These are phyloP conservation scores for Clinocottus analis DNA, from an alignment of 2,113 vertebrate genomes.

Conservation along the genomic window DNA sequence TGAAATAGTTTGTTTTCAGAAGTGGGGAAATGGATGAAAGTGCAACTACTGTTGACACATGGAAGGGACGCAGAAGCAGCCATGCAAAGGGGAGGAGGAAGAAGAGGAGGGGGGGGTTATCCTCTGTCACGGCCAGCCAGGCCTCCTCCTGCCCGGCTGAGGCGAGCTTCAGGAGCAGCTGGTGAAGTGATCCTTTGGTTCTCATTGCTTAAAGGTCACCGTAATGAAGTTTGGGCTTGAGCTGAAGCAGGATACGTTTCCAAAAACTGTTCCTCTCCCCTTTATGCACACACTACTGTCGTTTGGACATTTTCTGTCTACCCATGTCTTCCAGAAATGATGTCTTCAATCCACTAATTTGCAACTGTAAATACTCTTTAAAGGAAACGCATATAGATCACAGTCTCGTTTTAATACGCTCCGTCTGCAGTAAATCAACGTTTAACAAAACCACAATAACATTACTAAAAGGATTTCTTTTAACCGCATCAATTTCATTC, in stretches of 20 bases:
- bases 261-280: neutral
- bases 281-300: neutral
- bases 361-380: neutral
- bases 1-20: conserved; percentile 43
- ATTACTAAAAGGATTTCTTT: neutral
- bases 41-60: conserved; percentile 14
- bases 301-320: neutral
- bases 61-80: neutral
- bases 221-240: neutral
- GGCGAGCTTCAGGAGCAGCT: conserved; percentile 22
- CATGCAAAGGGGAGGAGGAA: too few species aligned
- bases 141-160: neutral
- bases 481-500: neutral
- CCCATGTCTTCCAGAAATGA: neutral
- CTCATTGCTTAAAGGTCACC: conserved; percentile 1
- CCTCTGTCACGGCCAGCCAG: neutral
- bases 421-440: neutral
- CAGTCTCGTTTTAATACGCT: neutral
- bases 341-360: neutral
- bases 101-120: too few species aligned
- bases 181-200: conserved; percentile 14
- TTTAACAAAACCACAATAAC: neutral
- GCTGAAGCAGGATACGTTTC: neutral
- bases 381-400: neutral
- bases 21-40: conserved; percentile 2